A percentile compares a stretch with the other conserved stretches of the same genome.
phyloP scores from a whole-genome alignment of 2,113 vertebrate species.

The Pedionomus torquatus region DNA sequence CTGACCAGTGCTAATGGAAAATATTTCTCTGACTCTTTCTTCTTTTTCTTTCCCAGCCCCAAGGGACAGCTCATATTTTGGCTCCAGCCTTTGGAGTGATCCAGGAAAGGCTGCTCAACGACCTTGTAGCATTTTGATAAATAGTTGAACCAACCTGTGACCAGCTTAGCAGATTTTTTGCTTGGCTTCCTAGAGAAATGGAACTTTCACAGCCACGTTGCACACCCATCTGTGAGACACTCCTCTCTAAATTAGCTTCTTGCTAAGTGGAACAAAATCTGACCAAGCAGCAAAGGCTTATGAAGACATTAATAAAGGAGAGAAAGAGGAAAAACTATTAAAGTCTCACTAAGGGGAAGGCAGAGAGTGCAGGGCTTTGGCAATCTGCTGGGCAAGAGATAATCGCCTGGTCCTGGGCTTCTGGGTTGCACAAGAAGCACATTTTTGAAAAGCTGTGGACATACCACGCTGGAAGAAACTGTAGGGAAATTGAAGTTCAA shows the following conservation, averaged over 20 bases:
- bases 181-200: slow-evolving; percentile 36
- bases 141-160: not conserved
- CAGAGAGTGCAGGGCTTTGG: not conserved
- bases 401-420: not conserved
- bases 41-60: not conserved
- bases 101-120: not conserved
- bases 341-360: not conserved
- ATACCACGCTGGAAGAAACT: not conserved
- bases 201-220: not conserved
- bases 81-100: not conserved
- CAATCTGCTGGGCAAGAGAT: not conserved
- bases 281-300: not conserved
- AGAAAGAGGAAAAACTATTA: not conserved
- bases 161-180: slow-evolving; percentile 13
- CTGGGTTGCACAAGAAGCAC: not conserved
- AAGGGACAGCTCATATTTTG: not conserved
- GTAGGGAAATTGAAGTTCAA: too few relatives aligned
- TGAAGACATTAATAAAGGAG: not conserved
- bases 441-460: not conserved
- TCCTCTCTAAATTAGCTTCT: slow-evolving; percentile 5
- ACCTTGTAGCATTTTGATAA: not conserved
- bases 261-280: slow-evolving; percentile 18
- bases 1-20: not conserved
- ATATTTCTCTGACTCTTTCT: not conserved
- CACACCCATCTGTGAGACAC: not conserved